Percentiles rank a stretch among this genome's conserved stretches.
These are phyloP conservation scores for Merops nubicus DNA, from an alignment of 2,113 vertebrate species.

Conservation along the genomic window DNA sequence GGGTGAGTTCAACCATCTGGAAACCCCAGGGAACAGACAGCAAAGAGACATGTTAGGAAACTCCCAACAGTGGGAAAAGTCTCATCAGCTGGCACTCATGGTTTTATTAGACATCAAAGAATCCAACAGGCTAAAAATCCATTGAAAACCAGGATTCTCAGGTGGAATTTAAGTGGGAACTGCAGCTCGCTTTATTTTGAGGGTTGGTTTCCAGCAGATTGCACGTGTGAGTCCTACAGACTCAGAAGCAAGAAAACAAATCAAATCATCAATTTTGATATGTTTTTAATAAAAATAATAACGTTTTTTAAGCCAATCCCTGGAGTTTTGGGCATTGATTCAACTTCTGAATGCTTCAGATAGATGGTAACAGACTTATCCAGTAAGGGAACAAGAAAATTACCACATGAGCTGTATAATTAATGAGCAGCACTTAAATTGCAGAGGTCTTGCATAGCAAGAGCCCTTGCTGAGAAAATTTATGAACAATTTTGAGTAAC, in stretches of 20 bases:
- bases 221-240: not conserved
- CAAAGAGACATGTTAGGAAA: not conserved
- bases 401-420: not conserved
- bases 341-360: not conserved
- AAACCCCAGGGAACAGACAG: not conserved
- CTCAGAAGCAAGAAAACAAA: not conserved
- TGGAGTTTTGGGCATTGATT: not conserved
- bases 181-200: not conserved
- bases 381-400: not conserved
- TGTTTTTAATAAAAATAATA: not conserved
- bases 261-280: not conserved
- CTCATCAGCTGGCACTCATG: not conserved
- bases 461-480: not conserved
- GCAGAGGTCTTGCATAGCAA: not conserved
- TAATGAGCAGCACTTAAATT: not conserved
- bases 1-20: not conserved
- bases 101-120: not conserved
- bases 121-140: not conserved
- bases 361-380: not conserved
- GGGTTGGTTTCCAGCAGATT: not conserved
- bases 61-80: not conserved
- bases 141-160: not conserved
- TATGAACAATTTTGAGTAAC: not conserved
- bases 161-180: not conserved
- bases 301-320: not conserved